These are phyloP conservation scores for Eristalis arbustorum DNA, from an alignment of 2,888 invertebrate species.

Conservation along the genomic window DNA sequence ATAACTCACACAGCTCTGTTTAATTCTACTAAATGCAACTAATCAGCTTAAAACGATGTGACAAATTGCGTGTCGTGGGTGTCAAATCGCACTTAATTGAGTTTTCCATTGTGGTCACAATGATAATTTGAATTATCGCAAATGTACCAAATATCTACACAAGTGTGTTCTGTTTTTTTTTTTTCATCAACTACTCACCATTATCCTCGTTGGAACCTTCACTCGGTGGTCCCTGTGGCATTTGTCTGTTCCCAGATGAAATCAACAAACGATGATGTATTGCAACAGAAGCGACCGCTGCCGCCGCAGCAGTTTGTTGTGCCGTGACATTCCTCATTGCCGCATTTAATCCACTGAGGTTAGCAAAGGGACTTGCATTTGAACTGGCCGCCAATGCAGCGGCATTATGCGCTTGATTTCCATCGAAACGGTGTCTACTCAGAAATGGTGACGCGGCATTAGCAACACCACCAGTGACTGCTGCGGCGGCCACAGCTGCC, in stretches of 20 bases:
- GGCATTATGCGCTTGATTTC: slow-evolving; percentile 74
- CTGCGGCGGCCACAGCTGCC: slow-evolving; percentile 71
- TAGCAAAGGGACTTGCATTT: slow-evolving; percentile 77
- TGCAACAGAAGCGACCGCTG: slow-evolving; percentile 78
- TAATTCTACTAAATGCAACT: neutral
- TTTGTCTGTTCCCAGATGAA: slow-evolving; percentile 76
- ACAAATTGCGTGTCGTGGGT: neutral
- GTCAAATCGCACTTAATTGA: neutral
- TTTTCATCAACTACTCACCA: slow-evolving; percentile 28
- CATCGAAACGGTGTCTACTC: slow-evolving; percentile 77
- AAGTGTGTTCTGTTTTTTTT: neutral
- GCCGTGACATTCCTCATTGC: slow-evolving; percentile 78
- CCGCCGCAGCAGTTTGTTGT: slow-evolving; percentile 78
- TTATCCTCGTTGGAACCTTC: slow-evolving; percentile 78
- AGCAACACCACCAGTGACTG: slow-evolving; percentile 48
- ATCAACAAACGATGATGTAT: slow-evolving; percentile 79
- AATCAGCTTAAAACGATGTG: neutral
- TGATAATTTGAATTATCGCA: neutral
- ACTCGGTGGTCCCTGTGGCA: slow-evolving; percentile 78
- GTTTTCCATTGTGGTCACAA: neutral
- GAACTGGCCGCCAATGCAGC: slow-evolving; percentile 78
- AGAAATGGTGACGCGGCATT: slow-evolving; percentile 73
- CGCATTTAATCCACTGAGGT: slow-evolving; percentile 78
- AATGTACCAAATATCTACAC: neutral
- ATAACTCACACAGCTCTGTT: no score